phyloP scores from a whole-genome alignment of 2,888 invertebrate genomes.

The Biston stratarius region DNA sequence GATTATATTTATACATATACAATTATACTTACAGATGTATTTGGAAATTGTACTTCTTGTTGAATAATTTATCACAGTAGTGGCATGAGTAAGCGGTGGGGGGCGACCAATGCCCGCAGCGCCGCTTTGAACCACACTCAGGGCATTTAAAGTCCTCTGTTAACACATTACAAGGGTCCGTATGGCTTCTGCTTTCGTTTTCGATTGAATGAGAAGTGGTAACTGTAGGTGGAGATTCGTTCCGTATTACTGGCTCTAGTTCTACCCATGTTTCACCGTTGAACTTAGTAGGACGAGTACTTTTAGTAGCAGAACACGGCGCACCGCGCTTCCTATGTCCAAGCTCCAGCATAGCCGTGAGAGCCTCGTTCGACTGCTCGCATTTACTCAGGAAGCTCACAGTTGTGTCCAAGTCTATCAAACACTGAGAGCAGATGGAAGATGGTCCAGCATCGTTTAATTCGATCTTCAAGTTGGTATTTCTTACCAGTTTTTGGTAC shows the following conservation, averaged over 20 bases:
- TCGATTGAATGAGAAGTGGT: conserved; percentile 8
- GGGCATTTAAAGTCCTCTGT: conserved; percentile 44
- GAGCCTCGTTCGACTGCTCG: conserved; percentile 57
- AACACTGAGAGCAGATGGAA: conserved; percentile 64
- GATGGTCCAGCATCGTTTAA: conserved; percentile 58
- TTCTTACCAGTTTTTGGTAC: conserved; percentile 57
- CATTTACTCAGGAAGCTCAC: conserved; percentile 64
- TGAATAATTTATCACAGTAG: conserved; percentile 63
- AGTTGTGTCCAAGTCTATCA: conserved; percentile 61
- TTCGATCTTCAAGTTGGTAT: conserved; percentile 56
- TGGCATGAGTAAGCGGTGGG: conserved; percentile 55
- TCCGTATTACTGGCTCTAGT: neutral
- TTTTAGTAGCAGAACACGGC: conserved; percentile 13
- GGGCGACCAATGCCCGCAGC: conserved; percentile 59
- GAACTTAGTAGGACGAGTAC: conserved; percentile 2
- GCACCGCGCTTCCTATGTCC: conserved; percentile 16
- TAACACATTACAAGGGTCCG: conserved; percentile 6
- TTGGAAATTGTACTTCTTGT: conserved; percentile 65
- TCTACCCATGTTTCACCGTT: conserved; percentile 6
- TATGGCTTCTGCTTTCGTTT: conserved; percentile 18
- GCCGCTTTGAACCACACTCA: conserved; percentile 57
- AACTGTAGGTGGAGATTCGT: neutral
- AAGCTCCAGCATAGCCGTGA: conserved; percentile 38
- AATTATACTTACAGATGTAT: conserved; percentile 61
- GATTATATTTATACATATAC: neutral